Evolutionary conservation across 2,888 invertebrate genomes (phyloP).

Genomic region (Drosophila meridionalis): DNA sequence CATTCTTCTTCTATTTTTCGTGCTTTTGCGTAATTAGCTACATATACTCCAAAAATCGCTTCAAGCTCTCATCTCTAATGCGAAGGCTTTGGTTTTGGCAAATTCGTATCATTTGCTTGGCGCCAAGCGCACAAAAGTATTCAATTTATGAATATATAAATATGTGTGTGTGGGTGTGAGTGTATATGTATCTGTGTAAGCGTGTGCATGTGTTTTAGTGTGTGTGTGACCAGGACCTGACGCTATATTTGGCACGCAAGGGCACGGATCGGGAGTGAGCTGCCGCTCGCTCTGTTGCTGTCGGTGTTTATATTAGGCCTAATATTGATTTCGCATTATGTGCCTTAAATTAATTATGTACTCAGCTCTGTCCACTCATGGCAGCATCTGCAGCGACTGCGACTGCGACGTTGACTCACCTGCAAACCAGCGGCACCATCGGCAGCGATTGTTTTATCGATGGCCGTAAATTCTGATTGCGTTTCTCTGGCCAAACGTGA

Average conservation of each 20-base stretch:
- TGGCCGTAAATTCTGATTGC: constrained; percentile 89
- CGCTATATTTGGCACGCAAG: constrained; percentile 72
- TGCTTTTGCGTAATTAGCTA: background rate
- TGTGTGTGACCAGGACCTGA: constrained; percentile 55
- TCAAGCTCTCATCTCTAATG: constrained; percentile 19
- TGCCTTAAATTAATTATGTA: constrained; percentile 66
- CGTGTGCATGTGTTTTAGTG: constrained; percentile 5
- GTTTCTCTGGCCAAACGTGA: constrained; percentile 91
- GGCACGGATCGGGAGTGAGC: constrained; percentile 7
- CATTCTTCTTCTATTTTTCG: background rate
- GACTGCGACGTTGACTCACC: constrained; percentile 86
- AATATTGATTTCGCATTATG: constrained; percentile 75
- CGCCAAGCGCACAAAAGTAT: constrained; percentile 55
- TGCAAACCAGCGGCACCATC: constrained; percentile 89
- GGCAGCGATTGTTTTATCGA: constrained; percentile 89
- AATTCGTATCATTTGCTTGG: constrained; percentile 61
- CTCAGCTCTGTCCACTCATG: constrained; percentile 26
- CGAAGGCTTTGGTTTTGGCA: constrained; percentile 17
- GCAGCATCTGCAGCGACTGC: constrained; percentile 23
- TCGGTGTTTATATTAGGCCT: constrained; percentile 55
- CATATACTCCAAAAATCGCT: background rate
- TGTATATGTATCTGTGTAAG: background rate
- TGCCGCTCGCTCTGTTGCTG: constrained; percentile 11
- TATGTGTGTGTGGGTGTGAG: background rate
- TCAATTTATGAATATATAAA: constrained; percentile 47